phyloP scores from a whole-genome alignment of 2,888 invertebrate species.

The Oscheius myriophilus region DNA sequence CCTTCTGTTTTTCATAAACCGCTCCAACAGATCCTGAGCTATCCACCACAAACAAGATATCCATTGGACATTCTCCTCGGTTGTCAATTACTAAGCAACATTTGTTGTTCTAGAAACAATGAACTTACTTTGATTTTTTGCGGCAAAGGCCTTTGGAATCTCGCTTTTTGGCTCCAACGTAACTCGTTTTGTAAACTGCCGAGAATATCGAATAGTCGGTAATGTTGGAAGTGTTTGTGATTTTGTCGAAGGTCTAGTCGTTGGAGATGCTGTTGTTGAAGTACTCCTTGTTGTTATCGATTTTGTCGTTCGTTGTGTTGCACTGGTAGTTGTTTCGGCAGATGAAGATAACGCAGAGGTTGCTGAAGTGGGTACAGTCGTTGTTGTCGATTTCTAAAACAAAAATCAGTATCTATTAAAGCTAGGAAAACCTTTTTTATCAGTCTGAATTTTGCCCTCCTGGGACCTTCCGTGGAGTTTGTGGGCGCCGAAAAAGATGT shows the following conservation, averaged over 20 bases:
- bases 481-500: background rate
- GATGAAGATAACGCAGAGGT: background rate
- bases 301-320: background rate
- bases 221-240: constrained; percentile 4
- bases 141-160: constrained; percentile 15
- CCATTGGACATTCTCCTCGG: constrained; percentile 54
- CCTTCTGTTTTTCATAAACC: constrained; percentile 64
- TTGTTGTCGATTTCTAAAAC: background rate
- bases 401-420: no score
- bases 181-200: background rate
- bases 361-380: background rate
- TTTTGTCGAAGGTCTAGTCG: constrained; percentile 8
- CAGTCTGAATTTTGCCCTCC: no score
- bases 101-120: background rate
- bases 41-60: constrained; percentile 66
- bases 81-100: constrained; percentile 1
- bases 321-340: background rate
- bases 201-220: constrained; percentile 21
- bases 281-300: background rate
- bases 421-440: no score
- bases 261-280: background rate
- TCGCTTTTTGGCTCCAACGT: background rate
- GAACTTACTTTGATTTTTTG: constrained; percentile 8
- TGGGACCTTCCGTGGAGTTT: no score
- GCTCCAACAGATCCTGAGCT: constrained; percentile 65